Evolutionary conservation across 2,888 invertebrate genomes (phyloP).

Genomic region (Apodemia mormo): DNA sequence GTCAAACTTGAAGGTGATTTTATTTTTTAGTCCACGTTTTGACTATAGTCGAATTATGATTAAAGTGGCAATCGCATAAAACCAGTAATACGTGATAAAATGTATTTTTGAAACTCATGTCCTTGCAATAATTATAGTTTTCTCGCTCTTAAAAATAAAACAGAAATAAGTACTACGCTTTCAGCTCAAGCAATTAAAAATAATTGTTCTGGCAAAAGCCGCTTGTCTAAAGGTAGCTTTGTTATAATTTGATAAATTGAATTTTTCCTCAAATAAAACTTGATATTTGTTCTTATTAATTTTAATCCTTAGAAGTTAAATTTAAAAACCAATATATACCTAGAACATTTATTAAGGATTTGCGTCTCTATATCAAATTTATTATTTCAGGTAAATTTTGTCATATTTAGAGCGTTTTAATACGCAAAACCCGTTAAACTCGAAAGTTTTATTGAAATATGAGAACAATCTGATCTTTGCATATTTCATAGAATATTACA

Average conservation of each 20-base stretch:
- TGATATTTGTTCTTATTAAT: constrained; percentile 1
- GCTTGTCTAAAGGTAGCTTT: constrained; percentile 31
- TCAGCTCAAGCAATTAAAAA: constrained; percentile 37
- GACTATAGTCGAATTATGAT: no score
- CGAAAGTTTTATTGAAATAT: no score
- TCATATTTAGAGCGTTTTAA: no score
- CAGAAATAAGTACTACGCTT: constrained; percentile 29
- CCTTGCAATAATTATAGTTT: constrained; percentile 27
- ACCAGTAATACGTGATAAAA: not conserved
- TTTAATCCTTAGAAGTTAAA: not conserved
- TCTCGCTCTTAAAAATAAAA: constrained; percentile 36
- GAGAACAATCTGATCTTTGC: no score
- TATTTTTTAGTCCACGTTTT: no score
- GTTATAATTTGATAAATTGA: constrained; percentile 24
- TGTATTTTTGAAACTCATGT: constrained; percentile 2
- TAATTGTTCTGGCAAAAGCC: constrained; percentile 38
- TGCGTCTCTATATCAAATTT: not conserved
- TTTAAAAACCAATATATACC: not conserved
- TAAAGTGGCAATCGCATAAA: no score
- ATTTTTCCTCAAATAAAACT: constrained; percentile 16
- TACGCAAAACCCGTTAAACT: no score
- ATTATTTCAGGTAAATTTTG: no score
- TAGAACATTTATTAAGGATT: no score
- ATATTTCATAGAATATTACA: no score
- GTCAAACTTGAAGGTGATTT: no score